Conservation (phyloP, 2,113 vertebrate species). For the Ctenomys sociabilis region DNA sequence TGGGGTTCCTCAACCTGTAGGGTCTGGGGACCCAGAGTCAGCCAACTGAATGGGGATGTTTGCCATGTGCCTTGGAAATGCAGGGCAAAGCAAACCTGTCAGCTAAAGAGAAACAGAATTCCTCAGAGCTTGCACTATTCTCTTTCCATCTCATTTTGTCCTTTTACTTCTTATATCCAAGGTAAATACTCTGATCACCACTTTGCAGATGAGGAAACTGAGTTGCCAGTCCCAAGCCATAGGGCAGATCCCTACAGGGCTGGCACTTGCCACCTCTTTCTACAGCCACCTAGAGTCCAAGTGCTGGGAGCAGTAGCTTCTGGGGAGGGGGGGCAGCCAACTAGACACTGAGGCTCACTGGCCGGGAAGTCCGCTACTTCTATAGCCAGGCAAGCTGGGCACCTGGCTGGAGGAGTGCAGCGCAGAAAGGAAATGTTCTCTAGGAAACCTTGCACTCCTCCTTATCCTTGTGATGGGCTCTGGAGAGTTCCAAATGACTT, state of each 20-base stretch:
- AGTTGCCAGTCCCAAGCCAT: neutral
- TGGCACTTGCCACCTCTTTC: neutral
- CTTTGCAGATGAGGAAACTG: constrained; percentile 20
- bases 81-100: neutral
- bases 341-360: neutral
- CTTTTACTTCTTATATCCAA: neutral
- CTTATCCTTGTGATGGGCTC: neutral
- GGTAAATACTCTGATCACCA: neutral
- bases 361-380: neutral
- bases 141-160: neutral
- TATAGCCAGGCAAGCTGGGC: neutral
- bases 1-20: neutral
- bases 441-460: neutral
- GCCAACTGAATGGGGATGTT: neutral
- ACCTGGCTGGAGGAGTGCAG: neutral
- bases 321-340: neutral
- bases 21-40: neutral
- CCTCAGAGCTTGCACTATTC: neutral
- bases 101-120: neutral
- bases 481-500: neutral
- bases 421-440: neutral
- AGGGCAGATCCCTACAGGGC: neutral
- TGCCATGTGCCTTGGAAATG: neutral
- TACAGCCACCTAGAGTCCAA: neutral
- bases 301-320: neutral